Evolutionary conservation across 2,888 invertebrate genomes (phyloP).

Genomic region (Empis livida): DNA sequence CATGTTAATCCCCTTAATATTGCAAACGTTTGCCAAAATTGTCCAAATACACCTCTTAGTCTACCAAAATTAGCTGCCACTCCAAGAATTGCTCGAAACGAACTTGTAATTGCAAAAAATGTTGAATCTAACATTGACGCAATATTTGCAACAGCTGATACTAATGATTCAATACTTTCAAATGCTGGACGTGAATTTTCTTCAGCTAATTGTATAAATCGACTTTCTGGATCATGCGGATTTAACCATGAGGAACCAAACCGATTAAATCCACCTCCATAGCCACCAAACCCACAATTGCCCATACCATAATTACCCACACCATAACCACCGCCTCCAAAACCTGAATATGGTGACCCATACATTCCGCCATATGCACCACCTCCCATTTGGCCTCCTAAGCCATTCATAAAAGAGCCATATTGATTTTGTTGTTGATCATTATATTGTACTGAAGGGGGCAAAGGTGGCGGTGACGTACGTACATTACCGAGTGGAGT

Average conservation of each 20-base stretch:
- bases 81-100: slow-evolving; percentile 87
- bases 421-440: not conserved
- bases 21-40: slow-evolving; percentile 78
- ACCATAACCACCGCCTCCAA: slow-evolving; percentile 23
- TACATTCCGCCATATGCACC: slow-evolving; percentile 13
- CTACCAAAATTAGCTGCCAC: slow-evolving; percentile 91
- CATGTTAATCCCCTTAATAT: slow-evolving; percentile 67
- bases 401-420: slow-evolving; percentile 10
- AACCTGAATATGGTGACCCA: slow-evolving; percentile 11
- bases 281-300: slow-evolving; percentile 16
- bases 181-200: slow-evolving; percentile 87
- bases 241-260: slow-evolving; percentile 16
- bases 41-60: slow-evolving; percentile 67
- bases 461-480: slow-evolving; percentile 12
- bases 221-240: slow-evolving; percentile 28
- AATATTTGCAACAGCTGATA: slow-evolving; percentile 82
- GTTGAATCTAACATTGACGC: slow-evolving; percentile 96
- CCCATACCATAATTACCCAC: slow-evolving; percentile 9
- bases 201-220: slow-evolving; percentile 79
- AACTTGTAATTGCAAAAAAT: slow-evolving; percentile 88
- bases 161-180: slow-evolving; percentile 85
- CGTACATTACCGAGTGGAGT: slow-evolving; percentile 28
- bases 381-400: slow-evolving; percentile 12
- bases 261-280: slow-evolving; percentile 25
- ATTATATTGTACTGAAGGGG: slow-evolving; percentile 14